Evolutionary conservation across 2,113 vertebrate genomes (phyloP), one percentile per base, ranked within the genome.

Genomic region (Odontophorus gujanensis): DNA sequence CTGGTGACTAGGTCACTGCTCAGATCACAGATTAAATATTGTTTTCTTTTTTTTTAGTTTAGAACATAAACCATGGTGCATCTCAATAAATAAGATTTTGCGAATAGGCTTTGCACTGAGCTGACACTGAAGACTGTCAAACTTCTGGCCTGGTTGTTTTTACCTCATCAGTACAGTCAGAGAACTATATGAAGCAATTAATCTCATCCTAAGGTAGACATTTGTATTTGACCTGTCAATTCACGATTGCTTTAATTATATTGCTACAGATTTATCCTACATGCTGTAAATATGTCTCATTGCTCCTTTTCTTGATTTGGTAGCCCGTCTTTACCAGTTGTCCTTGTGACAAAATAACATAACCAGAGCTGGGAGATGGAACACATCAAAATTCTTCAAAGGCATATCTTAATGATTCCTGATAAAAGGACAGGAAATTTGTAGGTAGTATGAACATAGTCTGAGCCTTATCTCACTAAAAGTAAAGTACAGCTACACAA

Each of bases 221-320:
- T 92, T 89, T 92, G 72, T 67, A 62, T 92, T 87, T 89, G 89
- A 91, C 71, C 90, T 76, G 24, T 13, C 0, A 6, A 66, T 66
- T 92, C 13, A 24, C 57, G 16, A 20, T 69, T 68, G 30, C 50
- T 87, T 89, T 91, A 79, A 92, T 91, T 89, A 62, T 76, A 48
- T 87, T 94, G 87, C 76, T 85, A 87, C 53, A 58, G 81, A 85
- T 95, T 96, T 85, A 34, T 67, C 63, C 26, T 79, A 85, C 0
- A 1, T 76, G 36, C 32, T 72, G 11, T 48, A 93, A 36, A 92
- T 76, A 22, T 40, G 48, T 89, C 84, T 51, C 78, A 65, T 58
- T 76, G 78, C 71, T 94, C 30, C 50, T 26, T 65, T 89, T 94
- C 58, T 82, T 73, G 81, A 87, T 79, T 85, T 95, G 85, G 74